Evolutionary conservation across 2,888 invertebrate genomes (phyloP).

Genomic region (Dorcus hopei): DNA sequence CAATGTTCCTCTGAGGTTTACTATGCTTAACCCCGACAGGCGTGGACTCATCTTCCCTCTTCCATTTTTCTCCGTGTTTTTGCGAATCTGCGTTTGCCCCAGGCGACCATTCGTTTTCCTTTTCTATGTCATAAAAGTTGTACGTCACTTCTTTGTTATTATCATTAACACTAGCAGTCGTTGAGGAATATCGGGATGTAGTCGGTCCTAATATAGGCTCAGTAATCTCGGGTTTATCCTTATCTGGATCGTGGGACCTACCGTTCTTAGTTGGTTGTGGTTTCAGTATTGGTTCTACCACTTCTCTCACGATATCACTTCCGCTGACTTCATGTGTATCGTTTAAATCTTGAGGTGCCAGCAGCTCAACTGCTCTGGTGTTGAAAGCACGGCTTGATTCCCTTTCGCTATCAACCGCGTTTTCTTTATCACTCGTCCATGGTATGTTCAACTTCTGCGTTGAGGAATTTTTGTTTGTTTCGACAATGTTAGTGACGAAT

Average conservation of each 20-base stretch:
- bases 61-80: slow-evolving; percentile 40
- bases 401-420: slow-evolving; percentile 49
- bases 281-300: slow-evolving; percentile 71
- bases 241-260: slow-evolving; percentile 48
- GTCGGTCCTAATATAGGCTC: slow-evolving; percentile 60
- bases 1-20: slow-evolving; percentile 16
- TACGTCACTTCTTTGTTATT: slow-evolving; percentile 30
- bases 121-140: slow-evolving; percentile 41
- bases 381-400: slow-evolving; percentile 61
- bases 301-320: slow-evolving; percentile 53
- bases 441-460: slow-evolving; percentile 43
- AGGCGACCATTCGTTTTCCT: slow-evolving; percentile 40
- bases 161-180: slow-evolving; percentile 2
- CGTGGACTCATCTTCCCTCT: slow-evolving; percentile 39
- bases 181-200: slow-evolving; percentile 23
- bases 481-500: slow-evolving; percentile 41
- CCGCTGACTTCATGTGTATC: slow-evolving; percentile 15
- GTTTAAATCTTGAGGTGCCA: slow-evolving; percentile 9
- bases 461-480: slow-evolving; percentile 26
- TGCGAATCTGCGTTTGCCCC: slow-evolving; percentile 8
- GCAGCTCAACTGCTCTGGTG: slow-evolving; percentile 35
- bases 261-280: slow-evolving; percentile 58
- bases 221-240: slow-evolving; percentile 57
- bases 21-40: slow-evolving; percentile 5
- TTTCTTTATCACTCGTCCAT: slow-evolving; percentile 48